Evolutionary conservation across 1,140 invertebrate species (phyloP).

Genomic region (Pseudobourletiella spinata): DNA sequence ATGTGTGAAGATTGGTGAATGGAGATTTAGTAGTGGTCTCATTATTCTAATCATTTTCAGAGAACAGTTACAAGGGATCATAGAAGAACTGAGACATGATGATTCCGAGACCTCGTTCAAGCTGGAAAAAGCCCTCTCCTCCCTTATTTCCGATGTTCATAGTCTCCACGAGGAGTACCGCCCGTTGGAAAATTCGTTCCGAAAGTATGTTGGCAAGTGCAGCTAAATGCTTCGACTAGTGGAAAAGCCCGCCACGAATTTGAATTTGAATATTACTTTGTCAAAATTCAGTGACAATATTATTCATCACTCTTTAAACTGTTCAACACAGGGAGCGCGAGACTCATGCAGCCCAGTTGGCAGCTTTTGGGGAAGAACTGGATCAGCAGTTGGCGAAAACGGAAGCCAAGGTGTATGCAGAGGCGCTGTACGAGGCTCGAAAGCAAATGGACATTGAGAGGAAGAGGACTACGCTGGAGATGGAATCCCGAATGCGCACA

Average conservation of each 20-base stretch:
- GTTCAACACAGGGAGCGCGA: constrained; percentile 46
- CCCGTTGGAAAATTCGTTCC: constrained; percentile 46
- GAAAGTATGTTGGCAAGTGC: constrained; percentile 44
- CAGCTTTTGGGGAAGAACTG: constrained; percentile 51
- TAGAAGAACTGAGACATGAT: constrained; percentile 43
- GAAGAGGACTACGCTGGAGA: constrained; percentile 44
- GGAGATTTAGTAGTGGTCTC: too few species aligned
- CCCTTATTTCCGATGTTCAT: constrained; percentile 46
- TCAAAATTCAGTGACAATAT: too few species aligned
- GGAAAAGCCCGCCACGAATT: too few species aligned
- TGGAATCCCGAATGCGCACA: constrained; percentile 49
- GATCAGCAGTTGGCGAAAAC: constrained; percentile 48
- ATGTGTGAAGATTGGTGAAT: too few species aligned
- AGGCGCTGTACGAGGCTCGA: constrained; percentile 44
- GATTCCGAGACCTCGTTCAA: constrained; percentile 39
- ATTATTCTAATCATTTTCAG: too few species aligned
- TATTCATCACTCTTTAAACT: too few species aligned
- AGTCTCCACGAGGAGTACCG: constrained; percentile 46
- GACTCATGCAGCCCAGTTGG: constrained; percentile 46
- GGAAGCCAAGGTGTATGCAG: constrained; percentile 40
- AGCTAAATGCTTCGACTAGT: too few species aligned
- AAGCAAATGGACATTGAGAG: constrained; percentile 48
- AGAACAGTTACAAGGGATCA: constrained; percentile 45
- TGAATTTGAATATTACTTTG: too few species aligned
- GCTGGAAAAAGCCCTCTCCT: constrained; percentile 45